Percentiles rank a stretch among this genome's conserved stretches.
phyloP scores from a whole-genome alignment of 2,113 vertebrate genomes.

The Numida meleagris region DNA sequence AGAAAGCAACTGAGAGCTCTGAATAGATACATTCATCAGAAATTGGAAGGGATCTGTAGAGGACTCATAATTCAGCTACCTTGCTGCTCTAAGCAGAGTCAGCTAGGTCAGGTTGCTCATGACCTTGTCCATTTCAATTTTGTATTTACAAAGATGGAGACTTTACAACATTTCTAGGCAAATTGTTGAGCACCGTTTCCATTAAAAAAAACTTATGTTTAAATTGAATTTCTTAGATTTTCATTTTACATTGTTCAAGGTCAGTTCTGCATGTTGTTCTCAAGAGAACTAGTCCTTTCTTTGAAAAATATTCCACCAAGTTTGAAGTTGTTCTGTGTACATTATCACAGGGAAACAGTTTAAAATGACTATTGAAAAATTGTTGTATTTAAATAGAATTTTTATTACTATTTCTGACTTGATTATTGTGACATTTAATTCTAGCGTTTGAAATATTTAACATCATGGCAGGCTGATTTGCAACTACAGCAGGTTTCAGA shows the following conservation, averaged over 20 bases:
- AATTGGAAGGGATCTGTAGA: not conserved
- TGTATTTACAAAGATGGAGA: not conserved
- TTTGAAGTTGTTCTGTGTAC: not conserved
- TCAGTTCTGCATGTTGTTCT: not conserved
- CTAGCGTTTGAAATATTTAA: constrained; percentile 79
- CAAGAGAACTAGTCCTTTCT: not conserved
- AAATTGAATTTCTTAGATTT: not conserved
- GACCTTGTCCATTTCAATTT: not conserved
- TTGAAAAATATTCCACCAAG: not conserved
- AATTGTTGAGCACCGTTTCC: not conserved
- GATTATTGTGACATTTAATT: constrained; percentile 37
- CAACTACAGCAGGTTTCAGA: constrained; percentile 81
- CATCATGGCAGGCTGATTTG: constrained; percentile 77
- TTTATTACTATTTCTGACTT: not conserved
- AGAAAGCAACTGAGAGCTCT: not conserved
- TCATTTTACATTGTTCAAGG: not conserved
- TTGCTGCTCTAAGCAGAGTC: not conserved
- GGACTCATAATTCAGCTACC: fast-evolving
- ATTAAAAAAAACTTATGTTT: not conserved
- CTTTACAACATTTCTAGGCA: not conserved
- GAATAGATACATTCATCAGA: not conserved
- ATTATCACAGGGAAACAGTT: not conserved
- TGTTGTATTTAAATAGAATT: not conserved
- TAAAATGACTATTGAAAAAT: not conserved
- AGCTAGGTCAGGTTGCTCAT: not conserved